A percentile compares a stretch with the other conserved stretches of the same genome.
Evolutionary conservation across 2,113 vertebrate species (phyloP).

Genomic region (Dendrocopos noguchii): DNA sequence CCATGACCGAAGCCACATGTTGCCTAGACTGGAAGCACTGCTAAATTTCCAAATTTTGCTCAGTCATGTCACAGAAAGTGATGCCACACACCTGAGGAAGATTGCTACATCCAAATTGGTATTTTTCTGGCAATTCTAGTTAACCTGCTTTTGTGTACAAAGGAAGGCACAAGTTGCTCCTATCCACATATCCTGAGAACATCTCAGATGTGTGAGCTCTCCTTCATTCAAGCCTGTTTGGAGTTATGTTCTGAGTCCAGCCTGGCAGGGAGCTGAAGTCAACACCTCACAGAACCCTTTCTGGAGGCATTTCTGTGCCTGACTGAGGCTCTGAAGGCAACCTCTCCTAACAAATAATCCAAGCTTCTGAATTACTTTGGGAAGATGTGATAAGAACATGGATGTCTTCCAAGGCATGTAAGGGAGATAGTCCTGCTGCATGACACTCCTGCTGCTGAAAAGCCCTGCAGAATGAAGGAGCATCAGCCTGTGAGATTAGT

Average conservation of each 20-base stretch:
- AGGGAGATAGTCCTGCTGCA: neutral
- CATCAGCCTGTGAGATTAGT: neutral
- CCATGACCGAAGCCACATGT: neutral
- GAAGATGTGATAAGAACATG: neutral
- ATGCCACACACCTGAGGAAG: neutral
- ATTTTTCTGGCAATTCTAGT: neutral
- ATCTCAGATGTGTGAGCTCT: neutral
- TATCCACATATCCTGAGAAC: neutral
- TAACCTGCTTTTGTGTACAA: neutral
- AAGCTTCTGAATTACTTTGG: neutral
- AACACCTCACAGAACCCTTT: neutral
- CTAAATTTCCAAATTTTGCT: constrained; percentile 14
- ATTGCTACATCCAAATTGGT: constrained; percentile 5
- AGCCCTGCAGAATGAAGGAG: neutral
- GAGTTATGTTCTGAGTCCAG: neutral
- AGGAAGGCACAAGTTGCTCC: neutral
- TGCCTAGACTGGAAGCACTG: constrained; percentile 27
- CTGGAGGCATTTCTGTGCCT: rapidly evolving
- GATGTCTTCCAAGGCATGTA: neutral
- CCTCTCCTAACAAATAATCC: neutral
- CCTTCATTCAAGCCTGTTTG: neutral
- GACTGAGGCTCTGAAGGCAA: rapidly evolving
- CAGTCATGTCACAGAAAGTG: constrained; percentile 4
- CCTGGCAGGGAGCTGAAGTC: neutral
- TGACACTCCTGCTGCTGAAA: neutral